Base-by-base conservation (phyloP, 1,140 invertebrate species). In the Bombus huntii region DNA sequence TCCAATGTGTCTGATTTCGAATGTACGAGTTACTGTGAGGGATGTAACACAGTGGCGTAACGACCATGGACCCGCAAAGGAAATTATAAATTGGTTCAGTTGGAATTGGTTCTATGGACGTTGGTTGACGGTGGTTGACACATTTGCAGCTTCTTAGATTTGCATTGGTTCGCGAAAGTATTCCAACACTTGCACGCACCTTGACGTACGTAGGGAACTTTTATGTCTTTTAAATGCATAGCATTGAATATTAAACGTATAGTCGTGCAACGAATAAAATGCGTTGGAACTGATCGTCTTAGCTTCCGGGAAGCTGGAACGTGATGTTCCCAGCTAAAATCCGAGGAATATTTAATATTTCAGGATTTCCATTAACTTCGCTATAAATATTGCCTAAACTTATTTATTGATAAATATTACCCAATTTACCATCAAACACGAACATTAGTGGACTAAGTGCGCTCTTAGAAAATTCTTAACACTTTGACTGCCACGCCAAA, bases 381-480 rank as follows among this genome's bases (percentile, higher is more conserved):
- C 28, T 65, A 5, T 13, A 18, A 31, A 65, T 65, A n/a, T 31
- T 13, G 5, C 62, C 28, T 13, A 31, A 15, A 2, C 0, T 15
- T n/a, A 4, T 1, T n/a, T 4, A 15, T 12, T 13, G 62, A n/a
- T 28, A n/a, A n/a, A 65, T 31, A 12, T 62, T 13, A 62, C 0
- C 28, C 5, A 1, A 62, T 44, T 44, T 13, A n/a, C 3, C 28
- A 44, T 13, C 42, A 44, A 44, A 44, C 12, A 12, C 1, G 10
- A 42, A 0, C 10, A 12, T 42, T 12, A 42, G 10, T 12, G 42
- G 0, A 12, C 0, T 39, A 39, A 39, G 37, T 37, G 0, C 37
- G 37, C 37, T 39, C 37, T 39, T 39, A 39, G 37, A 5, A 37
- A 37, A 37, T 37, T 37, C 37, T 6, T 37, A 37, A 37, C 4